Conservation (phyloP, 2,888 invertebrate species). For the Dolichomitus sp. region DNA sequence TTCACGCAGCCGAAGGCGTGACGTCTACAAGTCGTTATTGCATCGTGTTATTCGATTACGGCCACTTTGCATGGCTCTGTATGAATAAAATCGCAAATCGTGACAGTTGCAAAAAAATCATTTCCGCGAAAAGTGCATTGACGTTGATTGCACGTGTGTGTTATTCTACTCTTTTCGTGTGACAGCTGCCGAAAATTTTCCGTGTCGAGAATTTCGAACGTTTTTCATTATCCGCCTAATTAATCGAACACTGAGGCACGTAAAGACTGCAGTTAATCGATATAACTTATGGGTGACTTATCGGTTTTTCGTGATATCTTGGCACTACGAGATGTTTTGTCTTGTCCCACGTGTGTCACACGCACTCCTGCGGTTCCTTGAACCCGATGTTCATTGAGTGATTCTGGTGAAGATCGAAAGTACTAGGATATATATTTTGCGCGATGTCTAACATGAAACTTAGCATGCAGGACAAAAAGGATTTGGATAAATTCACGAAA, state of each 20-base stretch:
- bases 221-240: not conserved
- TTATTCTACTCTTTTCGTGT: not conserved
- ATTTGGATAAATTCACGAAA: constrained; percentile 96
- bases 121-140: constrained; percentile 3
- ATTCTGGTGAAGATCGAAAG: not conserved
- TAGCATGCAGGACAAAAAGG: constrained; percentile 90
- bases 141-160: not conserved
- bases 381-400: constrained; percentile 25
- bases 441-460: constrained; percentile 85
- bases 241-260: not conserved
- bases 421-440: not conserved
- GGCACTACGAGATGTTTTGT: constrained; percentile 2
- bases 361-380: not conserved
- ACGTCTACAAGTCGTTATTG: not conserved
- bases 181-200: constrained; percentile 28
- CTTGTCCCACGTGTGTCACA: constrained; percentile 19
- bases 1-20: not conserved
- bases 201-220: not conserved
- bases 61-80: not conserved
- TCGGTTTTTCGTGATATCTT: not conserved
- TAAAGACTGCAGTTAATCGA: constrained; percentile 36
- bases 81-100: constrained; percentile 8
- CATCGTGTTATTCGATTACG: not conserved
- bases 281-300: constrained; percentile 26
- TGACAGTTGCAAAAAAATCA: constrained; percentile 20